Evolutionary conservation across 2,888 invertebrate genomes (phyloP).

Genomic region (Blera fallax): DNA sequence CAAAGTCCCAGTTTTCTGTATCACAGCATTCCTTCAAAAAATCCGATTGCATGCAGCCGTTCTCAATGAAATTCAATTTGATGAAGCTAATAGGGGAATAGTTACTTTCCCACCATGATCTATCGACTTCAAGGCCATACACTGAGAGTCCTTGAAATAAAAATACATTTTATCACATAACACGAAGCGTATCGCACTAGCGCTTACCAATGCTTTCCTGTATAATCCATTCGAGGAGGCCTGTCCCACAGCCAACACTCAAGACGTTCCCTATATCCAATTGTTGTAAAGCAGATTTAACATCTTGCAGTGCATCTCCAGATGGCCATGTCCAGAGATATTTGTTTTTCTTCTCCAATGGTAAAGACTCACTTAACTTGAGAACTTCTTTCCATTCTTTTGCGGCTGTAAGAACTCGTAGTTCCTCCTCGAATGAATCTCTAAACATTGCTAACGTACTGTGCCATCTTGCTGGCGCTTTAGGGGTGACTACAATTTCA

Average conservation of each 20-base stretch:
- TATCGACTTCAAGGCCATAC: constrained; percentile 89
- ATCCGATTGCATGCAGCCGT: constrained; percentile 75
- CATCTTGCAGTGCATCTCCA: constrained; percentile 84
- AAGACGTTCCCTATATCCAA: constrained; percentile 83
- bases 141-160: constrained; percentile 84
- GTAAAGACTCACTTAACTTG: constrained; percentile 75
- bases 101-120: constrained; percentile 90
- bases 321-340: constrained; percentile 90
- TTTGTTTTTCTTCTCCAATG: constrained; percentile 81
- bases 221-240: constrained; percentile 91
- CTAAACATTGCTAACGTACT: constrained; percentile 41
- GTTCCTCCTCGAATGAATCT: constrained; percentile 58
- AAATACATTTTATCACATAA: background rate
- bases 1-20: constrained; percentile 78
- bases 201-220: constrained; percentile 85
- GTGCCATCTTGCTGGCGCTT: background rate
- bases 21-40: constrained; percentile 82
- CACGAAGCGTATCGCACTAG: background rate
- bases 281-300: constrained; percentile 82
- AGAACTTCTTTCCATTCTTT: constrained; percentile 82
- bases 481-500: background rate
- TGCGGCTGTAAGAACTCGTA: constrained; percentile 41
- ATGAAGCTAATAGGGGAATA: constrained; percentile 89
- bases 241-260: constrained; percentile 91
- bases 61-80: constrained; percentile 84